Conservation (phyloP, 2,797 vertebrate genomes). For the Manis pentadactyla region DNA sequence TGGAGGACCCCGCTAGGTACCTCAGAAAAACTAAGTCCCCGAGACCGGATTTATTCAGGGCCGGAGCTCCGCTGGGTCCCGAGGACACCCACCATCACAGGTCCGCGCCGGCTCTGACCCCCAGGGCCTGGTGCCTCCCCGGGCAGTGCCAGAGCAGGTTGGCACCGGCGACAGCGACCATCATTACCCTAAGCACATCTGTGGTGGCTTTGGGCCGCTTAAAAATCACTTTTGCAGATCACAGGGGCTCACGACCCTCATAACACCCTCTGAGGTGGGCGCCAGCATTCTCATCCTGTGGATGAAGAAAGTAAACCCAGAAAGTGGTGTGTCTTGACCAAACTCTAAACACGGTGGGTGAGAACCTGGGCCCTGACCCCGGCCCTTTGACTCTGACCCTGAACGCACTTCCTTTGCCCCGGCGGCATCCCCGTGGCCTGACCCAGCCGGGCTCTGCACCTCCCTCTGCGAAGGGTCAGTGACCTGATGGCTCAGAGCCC, state of each 20-base stretch:
- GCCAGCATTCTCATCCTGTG: background rate
- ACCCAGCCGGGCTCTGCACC: background rate
- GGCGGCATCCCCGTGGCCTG: background rate
- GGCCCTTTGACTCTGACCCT: background rate
- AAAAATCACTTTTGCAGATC: background rate
- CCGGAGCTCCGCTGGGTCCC: background rate
- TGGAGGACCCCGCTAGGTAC: background rate
- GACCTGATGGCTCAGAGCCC: background rate
- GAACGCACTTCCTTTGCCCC: background rate
- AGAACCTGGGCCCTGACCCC: background rate
- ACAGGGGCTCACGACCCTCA: background rate
- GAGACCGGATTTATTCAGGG: background rate
- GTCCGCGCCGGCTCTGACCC: no score
- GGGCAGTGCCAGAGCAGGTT: background rate
- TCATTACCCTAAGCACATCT: background rate
- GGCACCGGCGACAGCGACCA: background rate
- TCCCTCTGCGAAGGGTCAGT: background rate
- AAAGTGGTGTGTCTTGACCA: background rate
- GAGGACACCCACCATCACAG: no score
- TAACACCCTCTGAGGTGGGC: background rate
- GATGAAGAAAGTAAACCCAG: conserved; percentile 51
- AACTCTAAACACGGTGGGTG: background rate
- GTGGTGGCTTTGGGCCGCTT: background rate
- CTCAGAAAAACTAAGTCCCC: background rate
- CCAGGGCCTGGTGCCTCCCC: no score